Percentiles rank a stretch among this genome's conserved stretches.
Conservation (phyloP, 2,888 invertebrate species). For the Drosophila nr. perissopoda region DNA sequence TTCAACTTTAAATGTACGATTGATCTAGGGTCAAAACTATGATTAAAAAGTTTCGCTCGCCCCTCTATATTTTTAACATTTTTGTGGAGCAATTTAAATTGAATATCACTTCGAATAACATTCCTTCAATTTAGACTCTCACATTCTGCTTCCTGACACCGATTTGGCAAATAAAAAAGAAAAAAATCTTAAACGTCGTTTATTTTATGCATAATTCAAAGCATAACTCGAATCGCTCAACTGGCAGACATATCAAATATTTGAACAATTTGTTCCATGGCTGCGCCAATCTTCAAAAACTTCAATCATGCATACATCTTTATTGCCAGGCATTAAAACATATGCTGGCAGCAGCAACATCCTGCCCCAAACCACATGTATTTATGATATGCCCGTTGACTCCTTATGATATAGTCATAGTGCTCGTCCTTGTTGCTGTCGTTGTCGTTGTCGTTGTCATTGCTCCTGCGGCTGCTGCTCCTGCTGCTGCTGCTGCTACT, state of each 20-base stretch:
- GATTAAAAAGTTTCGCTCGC: no score
- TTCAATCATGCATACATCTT: constrained; percentile 78
- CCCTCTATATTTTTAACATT: not conserved
- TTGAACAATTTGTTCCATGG: constrained; percentile 25
- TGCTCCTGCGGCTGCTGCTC: constrained; percentile 26
- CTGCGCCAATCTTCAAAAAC: constrained; percentile 57
- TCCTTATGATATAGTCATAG: constrained; percentile 62
- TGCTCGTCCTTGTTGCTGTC: constrained; percentile 34
- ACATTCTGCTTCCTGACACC: not conserved
- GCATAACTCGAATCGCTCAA: constrained; percentile 16
- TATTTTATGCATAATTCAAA: constrained; percentile 46
- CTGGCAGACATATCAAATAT: constrained; percentile 10
- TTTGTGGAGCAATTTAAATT: not conserved
- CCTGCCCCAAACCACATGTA: constrained; percentile 12
- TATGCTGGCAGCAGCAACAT: constrained; percentile 46
- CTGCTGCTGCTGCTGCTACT: not conserved
- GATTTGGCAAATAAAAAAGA: constrained; percentile 10
- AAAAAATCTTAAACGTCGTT: constrained; percentile 32
- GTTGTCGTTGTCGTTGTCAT: constrained; percentile 36
- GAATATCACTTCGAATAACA: not conserved
- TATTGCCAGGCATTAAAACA: constrained; percentile 71
- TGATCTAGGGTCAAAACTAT: no score
- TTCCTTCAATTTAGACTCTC: not conserved
- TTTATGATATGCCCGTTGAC: constrained; percentile 60
- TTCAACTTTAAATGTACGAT: no score